Percentiles rank a stretch among this genome's conserved stretches.
These are phyloP conservation scores for Riparia riparia DNA, from an alignment of 2,113 vertebrate species.

Conservation along the genomic window DNA sequence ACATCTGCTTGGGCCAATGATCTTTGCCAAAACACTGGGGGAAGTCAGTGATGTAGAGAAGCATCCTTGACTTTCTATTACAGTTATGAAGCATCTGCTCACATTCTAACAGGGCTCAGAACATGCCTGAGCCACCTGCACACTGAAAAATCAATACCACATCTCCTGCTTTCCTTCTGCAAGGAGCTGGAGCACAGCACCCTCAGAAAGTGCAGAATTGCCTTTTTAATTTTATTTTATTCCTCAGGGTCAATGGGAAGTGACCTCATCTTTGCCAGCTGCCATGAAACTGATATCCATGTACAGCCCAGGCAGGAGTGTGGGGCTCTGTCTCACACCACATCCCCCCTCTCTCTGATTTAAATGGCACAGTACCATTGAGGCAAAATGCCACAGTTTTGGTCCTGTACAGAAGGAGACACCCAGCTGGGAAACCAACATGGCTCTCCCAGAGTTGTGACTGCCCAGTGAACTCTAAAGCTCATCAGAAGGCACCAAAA, in stretches of 20 bases:
- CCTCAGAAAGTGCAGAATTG: not conserved
- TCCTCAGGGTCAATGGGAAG: not conserved
- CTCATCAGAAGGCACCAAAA: not conserved
- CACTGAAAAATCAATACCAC: not conserved
- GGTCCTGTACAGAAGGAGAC: not conserved
- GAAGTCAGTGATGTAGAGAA: slow-evolving; percentile 13
- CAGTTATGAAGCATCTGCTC: slow-evolving; percentile 15
- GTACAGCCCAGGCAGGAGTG: not conserved
- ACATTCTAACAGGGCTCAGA: not conserved
- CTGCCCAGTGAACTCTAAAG: not conserved
- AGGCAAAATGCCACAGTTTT: not conserved
- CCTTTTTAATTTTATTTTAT: not conserved
- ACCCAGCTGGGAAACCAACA: not conserved
- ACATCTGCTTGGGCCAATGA: slow-evolving; percentile 18
- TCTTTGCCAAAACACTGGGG: slow-evolving; percentile 29
- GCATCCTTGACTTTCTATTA: slow-evolving; percentile 1
- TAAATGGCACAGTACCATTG: rapidly evolving
- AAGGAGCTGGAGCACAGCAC: not conserved
- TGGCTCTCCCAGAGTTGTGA: not conserved
- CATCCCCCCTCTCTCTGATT: not conserved
- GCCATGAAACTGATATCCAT: not conserved
- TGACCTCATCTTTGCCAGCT: slow-evolving; percentile 9
- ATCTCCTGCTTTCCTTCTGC: not conserved
- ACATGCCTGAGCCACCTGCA: slow-evolving; percentile 11
- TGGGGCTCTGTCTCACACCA: not conserved